Evolutionary conservation across 2,888 invertebrate species (phyloP).

Genomic region (Mantis religiosa): DNA sequence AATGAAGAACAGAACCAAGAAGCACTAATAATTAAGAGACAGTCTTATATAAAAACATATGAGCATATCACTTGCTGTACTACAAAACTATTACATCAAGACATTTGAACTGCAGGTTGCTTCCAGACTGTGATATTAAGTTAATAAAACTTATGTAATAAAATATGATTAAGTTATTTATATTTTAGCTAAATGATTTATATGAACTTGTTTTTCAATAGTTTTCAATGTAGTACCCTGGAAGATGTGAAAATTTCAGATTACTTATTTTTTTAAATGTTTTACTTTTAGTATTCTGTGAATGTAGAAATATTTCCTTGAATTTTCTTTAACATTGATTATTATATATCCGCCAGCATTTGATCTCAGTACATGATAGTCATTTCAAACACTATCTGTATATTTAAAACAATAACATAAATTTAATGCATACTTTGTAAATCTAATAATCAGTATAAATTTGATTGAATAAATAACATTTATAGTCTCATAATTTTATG

Average conservation of each 20-base stretch:
- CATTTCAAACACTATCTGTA: too few species aligned
- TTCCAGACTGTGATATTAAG: neutral
- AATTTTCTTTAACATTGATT: neutral
- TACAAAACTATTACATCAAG: neutral
- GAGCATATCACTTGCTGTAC: neutral
- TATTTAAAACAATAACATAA: too few species aligned
- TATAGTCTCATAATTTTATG: too few species aligned
- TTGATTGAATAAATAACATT: too few species aligned
- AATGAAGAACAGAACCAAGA: neutral
- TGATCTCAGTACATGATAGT: too few species aligned
- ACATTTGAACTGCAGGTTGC: neutral
- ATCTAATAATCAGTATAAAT: too few species aligned
- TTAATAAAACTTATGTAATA: neutral
- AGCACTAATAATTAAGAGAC: neutral
- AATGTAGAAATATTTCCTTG: neutral
- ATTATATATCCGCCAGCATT: too few species aligned
- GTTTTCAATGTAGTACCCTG: neutral
- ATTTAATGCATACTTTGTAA: too few species aligned
- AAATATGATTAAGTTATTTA: neutral
- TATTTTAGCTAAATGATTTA: neutral
- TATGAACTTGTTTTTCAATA: neutral
- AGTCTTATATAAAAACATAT: neutral
- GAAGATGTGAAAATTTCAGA: neutral
- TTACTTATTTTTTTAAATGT: neutral
- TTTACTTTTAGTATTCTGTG: neutral